These are phyloP conservation scores for Mugil cephalus DNA, from an alignment of 2,113 vertebrate genomes.

Conservation along the genomic window DNA sequence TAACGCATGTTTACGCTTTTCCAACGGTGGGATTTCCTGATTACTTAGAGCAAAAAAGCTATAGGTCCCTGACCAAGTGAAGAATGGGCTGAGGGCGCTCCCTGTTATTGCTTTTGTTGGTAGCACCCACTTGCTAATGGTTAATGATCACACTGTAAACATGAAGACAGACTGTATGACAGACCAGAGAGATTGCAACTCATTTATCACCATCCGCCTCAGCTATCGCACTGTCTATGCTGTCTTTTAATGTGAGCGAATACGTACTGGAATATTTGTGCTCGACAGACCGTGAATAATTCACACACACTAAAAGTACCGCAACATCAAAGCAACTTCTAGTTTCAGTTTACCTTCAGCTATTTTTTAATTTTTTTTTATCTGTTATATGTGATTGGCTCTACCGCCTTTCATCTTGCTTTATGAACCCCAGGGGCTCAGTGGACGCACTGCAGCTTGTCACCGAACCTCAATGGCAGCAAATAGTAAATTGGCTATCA, in stretches of 20 bases:
- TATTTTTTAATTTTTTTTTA: no score
- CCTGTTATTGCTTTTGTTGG: constrained; percentile 62
- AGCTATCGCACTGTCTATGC: background rate
- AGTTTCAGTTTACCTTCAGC: constrained; percentile 49
- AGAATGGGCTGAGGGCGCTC: constrained; percentile 19
- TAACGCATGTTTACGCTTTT: constrained; percentile 48
- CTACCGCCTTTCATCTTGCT: constrained; percentile 42
- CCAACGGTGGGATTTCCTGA: constrained; percentile 38
- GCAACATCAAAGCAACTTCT: constrained; percentile 56
- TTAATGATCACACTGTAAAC: constrained; percentile 64
- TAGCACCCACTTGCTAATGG: constrained; percentile 51
- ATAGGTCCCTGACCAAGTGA: constrained; percentile 41
- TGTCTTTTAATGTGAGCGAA: constrained; percentile 29
- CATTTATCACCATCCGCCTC: constrained; percentile 48
- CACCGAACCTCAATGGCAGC: constrained; percentile 2
- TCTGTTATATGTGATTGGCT: constrained; percentile 44
- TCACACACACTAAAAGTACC: constrained; percentile 36
- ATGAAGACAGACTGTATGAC: constrained; percentile 63
- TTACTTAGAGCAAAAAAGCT: constrained; percentile 28
- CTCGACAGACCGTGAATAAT: constrained; percentile 61
- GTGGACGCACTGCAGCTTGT: background rate
- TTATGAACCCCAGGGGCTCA: constrained; percentile 9
- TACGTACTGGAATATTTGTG: constrained; percentile 42
- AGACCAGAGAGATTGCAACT: constrained; percentile 26
- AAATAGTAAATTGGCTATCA: constrained; percentile 1